A percentile compares a stretch with the other conserved stretches of the same genome.
These are phyloP conservation scores for Eumeta japonica DNA, from an alignment of 1,140 invertebrate genomes.

Conservation along the genomic window DNA sequence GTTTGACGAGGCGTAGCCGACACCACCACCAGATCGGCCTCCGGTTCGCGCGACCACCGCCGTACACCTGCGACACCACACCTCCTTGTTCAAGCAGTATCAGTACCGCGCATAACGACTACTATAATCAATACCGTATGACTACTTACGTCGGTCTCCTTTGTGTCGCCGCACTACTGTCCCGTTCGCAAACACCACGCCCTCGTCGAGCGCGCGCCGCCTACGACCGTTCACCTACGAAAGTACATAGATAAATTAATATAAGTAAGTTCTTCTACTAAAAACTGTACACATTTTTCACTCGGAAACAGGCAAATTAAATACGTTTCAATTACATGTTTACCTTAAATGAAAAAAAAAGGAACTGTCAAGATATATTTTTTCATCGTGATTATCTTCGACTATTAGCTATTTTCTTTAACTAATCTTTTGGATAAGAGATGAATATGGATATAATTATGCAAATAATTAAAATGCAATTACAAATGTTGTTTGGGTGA, in stretches of 20 bases:
- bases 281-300: too few species aligned
- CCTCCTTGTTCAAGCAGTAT: background rate
- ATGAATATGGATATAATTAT: background rate
- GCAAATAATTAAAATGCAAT: too few species aligned
- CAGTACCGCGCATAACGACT: constrained; percentile 4
- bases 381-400: too few species aligned
- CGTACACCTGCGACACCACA: constrained; percentile 10
- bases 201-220: constrained; percentile 42
- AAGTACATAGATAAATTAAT: background rate
- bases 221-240: constrained; percentile 38
- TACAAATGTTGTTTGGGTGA: background rate
- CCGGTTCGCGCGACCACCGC: constrained; percentile 34
- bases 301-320: too few species aligned
- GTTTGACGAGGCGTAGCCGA: constrained; percentile 29
- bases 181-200: constrained; percentile 43
- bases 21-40: constrained; percentile 38
- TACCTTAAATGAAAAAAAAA: background rate
- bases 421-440: too few species aligned
- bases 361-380: background rate
- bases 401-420: too few species aligned
- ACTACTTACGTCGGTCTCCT: constrained; percentile 35
- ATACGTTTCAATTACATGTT: background rate
- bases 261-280: background rate
- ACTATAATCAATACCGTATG: background rate
- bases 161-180: constrained; percentile 32